Conservation (phyloP, 1,140 invertebrate species). For the Arctopsyche grandis region DNA sequence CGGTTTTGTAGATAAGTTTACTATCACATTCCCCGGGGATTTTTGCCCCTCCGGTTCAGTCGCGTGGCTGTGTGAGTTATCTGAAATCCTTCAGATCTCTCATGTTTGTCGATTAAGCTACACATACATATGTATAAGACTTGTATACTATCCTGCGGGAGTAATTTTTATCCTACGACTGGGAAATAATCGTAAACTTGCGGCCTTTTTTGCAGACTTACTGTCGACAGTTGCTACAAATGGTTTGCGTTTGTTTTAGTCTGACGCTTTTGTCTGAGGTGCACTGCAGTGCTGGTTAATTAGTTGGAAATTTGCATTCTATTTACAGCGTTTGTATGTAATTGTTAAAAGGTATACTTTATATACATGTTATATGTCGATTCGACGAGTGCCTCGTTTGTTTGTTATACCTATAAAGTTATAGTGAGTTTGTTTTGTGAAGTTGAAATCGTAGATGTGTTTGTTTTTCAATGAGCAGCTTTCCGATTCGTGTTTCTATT, state of each 20-base stretch:
- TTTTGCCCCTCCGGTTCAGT: background rate
- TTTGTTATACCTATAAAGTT: background rate
- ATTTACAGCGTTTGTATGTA: too few species aligned
- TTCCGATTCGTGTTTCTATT: constrained; percentile 12
- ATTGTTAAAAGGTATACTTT: too few species aligned
- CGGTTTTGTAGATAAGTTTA: constrained; percentile 1
- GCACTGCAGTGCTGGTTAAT: too few species aligned
- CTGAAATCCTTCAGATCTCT: constrained; percentile 13
- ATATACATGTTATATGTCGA: background rate
- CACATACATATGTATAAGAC: background rate
- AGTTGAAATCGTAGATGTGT: constrained; percentile 7
- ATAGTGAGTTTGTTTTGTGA: background rate
- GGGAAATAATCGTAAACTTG: background rate
- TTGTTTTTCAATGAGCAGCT: background rate
- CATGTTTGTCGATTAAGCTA: constrained; percentile 7
- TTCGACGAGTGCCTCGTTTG: constrained; percentile 2
- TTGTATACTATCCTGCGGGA: background rate
- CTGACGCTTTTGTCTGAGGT: too few species aligned
- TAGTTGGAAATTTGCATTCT: too few species aligned
- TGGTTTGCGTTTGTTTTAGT: too few species aligned
- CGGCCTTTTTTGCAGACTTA: too few species aligned
- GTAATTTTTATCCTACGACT: constrained; percentile 1
- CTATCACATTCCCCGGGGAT: background rate
- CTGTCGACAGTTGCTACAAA: too few species aligned
- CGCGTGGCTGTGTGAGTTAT: background rate